Conservation (phyloP, 2,888 invertebrate species). For the Dendrolimus pini region DNA sequence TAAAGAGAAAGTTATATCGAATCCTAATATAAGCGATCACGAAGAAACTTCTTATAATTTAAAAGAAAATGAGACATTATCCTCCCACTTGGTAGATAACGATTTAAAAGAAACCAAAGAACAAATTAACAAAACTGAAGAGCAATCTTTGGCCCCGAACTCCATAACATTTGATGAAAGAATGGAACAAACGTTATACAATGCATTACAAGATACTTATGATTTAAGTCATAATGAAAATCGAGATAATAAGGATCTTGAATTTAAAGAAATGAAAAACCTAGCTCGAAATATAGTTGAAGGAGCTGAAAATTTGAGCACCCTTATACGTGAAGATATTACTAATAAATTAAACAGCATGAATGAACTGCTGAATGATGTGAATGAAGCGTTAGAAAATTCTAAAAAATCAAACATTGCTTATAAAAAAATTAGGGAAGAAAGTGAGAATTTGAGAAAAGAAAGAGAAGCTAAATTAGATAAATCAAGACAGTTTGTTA, state of each 20-base stretch:
- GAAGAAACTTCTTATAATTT: too few species aligned
- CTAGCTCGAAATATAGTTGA: conserved; percentile 58
- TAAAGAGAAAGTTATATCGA: conserved; percentile 1
- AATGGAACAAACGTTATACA: conserved; percentile 48
- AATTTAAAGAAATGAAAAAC: conserved; percentile 59
- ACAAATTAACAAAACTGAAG: neutral
- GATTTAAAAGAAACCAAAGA: too few species aligned
- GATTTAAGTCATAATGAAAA: conserved; percentile 37
- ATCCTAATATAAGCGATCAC: too few species aligned
- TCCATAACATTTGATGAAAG: conserved; percentile 34
- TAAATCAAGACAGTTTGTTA: conserved; percentile 5
- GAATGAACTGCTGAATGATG: conserved; percentile 64
- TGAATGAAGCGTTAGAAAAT: conserved; percentile 60
- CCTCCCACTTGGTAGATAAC: too few species aligned
- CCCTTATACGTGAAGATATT: conserved; percentile 64
- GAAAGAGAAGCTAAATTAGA: conserved; percentile 12
- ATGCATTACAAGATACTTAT: conserved; percentile 43
- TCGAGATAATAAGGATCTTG: conserved; percentile 43
- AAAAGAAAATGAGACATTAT: too few species aligned
- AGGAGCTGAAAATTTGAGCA: conserved; percentile 61
- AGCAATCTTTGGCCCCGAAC: conserved; percentile 1
- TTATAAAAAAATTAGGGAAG: conserved; percentile 53
- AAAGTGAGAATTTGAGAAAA: conserved; percentile 27
- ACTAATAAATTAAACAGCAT: conserved; percentile 67
- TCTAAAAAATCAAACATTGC: conserved; percentile 54